Conservation (phyloP, 1,140 invertebrate species). For the Diploscapter pachys region DNA sequence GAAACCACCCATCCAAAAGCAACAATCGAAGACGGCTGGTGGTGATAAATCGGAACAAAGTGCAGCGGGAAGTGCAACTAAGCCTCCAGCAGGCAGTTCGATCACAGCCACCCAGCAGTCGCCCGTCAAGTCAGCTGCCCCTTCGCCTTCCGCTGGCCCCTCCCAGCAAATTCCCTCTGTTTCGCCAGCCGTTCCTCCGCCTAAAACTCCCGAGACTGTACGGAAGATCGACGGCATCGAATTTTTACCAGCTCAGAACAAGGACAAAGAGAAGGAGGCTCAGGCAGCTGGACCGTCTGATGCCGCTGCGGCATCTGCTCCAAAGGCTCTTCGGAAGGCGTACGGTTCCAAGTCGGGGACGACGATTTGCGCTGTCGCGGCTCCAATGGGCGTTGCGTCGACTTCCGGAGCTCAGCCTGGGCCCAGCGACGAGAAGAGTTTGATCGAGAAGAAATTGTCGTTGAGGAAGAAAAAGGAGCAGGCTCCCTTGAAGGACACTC, state of each 20-base stretch:
- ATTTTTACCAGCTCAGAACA: conserved; percentile 4
- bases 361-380: conserved; percentile 19
- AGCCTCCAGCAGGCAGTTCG: neutral
- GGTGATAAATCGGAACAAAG: neutral
- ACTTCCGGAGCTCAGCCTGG: conserved; percentile 2
- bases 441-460: conserved; percentile 34
- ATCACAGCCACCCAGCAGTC: conserved; percentile 16
- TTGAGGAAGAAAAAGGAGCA: conserved; percentile 28
- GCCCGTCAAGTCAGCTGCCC: conserved; percentile 7
- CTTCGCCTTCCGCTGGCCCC: neutral
- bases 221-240: conserved; percentile 28
- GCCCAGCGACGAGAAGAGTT: conserved; percentile 11
- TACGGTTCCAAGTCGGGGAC: conserved; percentile 25
- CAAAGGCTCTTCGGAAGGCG: conserved; percentile 27
- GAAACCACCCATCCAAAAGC: conserved; percentile 5
- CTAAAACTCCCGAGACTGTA: conserved; percentile 10
- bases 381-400: conserved; percentile 14
- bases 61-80: neutral
- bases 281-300: conserved; percentile 3
- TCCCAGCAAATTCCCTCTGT: conserved; percentile 1
- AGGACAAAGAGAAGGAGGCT: conserved; percentile 1
- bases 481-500: neutral
- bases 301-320: conserved; percentile 20
- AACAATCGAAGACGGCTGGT: neutral
- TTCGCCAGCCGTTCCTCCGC: conserved; percentile 1